phyloP scores from a whole-genome alignment of 2,113 vertebrate species.

The Pao palembangensis region DNA sequence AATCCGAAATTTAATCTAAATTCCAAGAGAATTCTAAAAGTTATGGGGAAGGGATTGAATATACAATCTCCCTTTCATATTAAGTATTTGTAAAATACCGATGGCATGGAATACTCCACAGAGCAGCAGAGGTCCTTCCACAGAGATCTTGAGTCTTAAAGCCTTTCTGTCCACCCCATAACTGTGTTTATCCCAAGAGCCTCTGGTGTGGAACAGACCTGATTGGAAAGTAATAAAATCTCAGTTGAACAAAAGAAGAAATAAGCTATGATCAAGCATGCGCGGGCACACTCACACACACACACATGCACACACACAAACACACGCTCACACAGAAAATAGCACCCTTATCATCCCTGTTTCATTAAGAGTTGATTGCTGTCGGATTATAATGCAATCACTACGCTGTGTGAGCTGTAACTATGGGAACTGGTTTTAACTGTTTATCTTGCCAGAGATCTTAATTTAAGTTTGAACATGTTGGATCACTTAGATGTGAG shows the following conservation, averaged over 20 bases:
- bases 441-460: constrained; percentile 99
- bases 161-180: constrained; percentile 77
- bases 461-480: constrained; percentile 99
- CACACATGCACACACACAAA: constrained; percentile 22
- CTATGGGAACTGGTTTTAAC: constrained; percentile 99
- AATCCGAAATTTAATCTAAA: too few relatives aligned
- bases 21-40: too few relatives aligned
- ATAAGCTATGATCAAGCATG: constrained; percentile 60
- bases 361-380: constrained; percentile 99
- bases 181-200: constrained; percentile 94
- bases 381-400: constrained; percentile 99
- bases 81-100: constrained; percentile 11
- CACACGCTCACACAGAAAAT: constrained; percentile 78
- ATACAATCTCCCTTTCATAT: too few relatives aligned
- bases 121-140: constrained; percentile 19
- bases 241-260: constrained; percentile 83
- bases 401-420: constrained; percentile 98
- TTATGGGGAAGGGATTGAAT: too few relatives aligned
- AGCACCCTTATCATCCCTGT: constrained; percentile 99
- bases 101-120: not conserved
- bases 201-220: constrained; percentile 85
- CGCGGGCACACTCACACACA: constrained; percentile 21
- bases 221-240: constrained; percentile 99
- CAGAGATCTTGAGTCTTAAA: constrained; percentile 38
- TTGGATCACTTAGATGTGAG: constrained; percentile 99